Evolutionary conservation across 2,113 vertebrate genomes (phyloP), one percentile per base, ranked within the genome.

Genomic region (Numenius arquata): DNA sequence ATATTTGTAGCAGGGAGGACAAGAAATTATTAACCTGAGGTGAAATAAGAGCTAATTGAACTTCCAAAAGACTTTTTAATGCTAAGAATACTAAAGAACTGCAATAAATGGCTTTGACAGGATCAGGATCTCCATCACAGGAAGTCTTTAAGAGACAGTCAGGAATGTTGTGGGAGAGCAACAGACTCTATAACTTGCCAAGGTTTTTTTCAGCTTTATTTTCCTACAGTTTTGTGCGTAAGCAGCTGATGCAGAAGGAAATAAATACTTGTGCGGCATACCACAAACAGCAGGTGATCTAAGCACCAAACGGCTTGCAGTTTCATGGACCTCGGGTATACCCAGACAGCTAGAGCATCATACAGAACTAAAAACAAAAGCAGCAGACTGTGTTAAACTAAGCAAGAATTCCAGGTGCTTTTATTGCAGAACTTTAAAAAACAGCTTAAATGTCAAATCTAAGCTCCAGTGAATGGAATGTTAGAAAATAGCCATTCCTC

Each of bases 141-240:
- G 12, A 81, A 95, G 5, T 29, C 30, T 70, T 94, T 86, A 80
- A 75, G 66, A 95, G 84, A 68, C 74, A 79, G 52, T 72, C 52
- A 93, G 89, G 91, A 97, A 96, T 94, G 77, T 32, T 91, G 91
- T 94, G 91, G 77, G 77, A 93, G 77, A 87, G 30, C 21, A 95
- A 77, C 20, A 82, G 66, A 45, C 70, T 82, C 53, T 53, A 2
- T 29, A 81, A 71, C 43, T 91, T 88, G 93, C 70, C 93, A 96
- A 79, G 32, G 15, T 43, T 73, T 85, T 76, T 85, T 72, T 41
- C 77, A 79, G 66, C 16, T 89, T 85, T 53, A 53, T 96, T 96
- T 88, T 91, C 45, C 32, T 91, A 72, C 65, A 27, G 77, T 85
- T 89, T 85, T 82, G 66, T 93, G 84, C 26, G 6, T 78, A 94